Base-by-base conservation (phyloP, 2,888 invertebrate species). In the Unio delphinus region DNA sequence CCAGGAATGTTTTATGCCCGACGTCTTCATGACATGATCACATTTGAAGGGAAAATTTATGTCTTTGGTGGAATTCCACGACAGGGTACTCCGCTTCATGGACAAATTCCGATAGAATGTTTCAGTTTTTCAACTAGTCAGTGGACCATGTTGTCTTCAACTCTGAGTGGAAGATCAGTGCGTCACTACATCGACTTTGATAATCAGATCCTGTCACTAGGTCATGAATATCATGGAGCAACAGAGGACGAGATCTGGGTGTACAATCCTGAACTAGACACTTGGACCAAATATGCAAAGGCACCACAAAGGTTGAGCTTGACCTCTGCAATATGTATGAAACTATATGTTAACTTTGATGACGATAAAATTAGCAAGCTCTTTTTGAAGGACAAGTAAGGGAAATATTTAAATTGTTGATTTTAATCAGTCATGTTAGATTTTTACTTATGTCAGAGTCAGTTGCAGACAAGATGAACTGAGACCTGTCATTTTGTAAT, bases 191-290 rank as follows among this genome's bases (percentile, higher is more conserved):
- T 88, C 26, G 78, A 79, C 58, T 85, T 84, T 73, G 82, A 86
- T 34, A 82, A 81, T 45, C 82, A 82, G 73, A 85, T 89, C 64
- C 70, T 89, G 26, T 88, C 88, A 3, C 75, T 89, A 20, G 89
- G 89, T 5, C 87, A 88, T 58, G 89, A 89, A 76, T 88, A 89
- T 69, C 84, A 87, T 65, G 85, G 82, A 57, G 88, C 89, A 6
- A 87, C 88, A 0, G 89, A 89, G 73, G 88, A 89, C 64, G 89
- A 89, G 71, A 84, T 89, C 57, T 89, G 89, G 89, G 73, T 79
- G 11, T 89, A 88, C 67, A 81, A 85, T 65, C 80, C 82, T 0
- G 80, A 82, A 65, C 75, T 76, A 1, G 88, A 88, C 72, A 79
- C 81, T 7, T 89, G 89, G 89, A 78, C 78, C 28, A 80, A 85